Base-by-base conservation (phyloP, 2,797 vertebrate species). In the Phataginus tricuspis region DNA sequence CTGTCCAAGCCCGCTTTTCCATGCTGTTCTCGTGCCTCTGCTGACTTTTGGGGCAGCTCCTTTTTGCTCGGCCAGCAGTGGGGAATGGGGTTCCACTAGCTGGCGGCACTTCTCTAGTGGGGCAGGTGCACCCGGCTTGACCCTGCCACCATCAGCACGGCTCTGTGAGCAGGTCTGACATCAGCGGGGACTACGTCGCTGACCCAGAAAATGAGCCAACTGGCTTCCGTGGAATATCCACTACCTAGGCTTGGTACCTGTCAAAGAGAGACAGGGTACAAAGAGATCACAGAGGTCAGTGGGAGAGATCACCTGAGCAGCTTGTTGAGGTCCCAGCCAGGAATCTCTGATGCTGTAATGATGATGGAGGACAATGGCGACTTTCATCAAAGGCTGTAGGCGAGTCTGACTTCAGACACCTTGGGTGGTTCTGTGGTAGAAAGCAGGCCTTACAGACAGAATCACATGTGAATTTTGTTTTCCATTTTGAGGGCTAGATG, bases 191-290 rank as follows among this genome's bases (percentile, higher is more conserved):
- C 2, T 42, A 7, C 39, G 9, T 16, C 42, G 0, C 45, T 82
- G 23, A 63, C 15, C 27, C 27, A 74, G 27, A 39, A 39, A 45
- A 69, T 51, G 9, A 53, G 42, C 10, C 57, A 6, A 18, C 10
- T 74, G 34, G 9, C 8, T 55, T 84, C 53, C 15, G 55, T 1
- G 57, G 55, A 84, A 45, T 25, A n/a, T 68, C 8, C 23, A 74
- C 29, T 2, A 14, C 61, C 7, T 49, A 34, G 31, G 7, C 9
- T 57, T 55, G 6, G 29, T 31, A 0, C 7, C 27, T 7, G 7
- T 7, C 0, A 0, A 0, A 68, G 16, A 71, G 34, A 55, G 16
- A 42, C 16, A 31, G 1, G 4, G 25, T 59, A 3, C 19, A 71
- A 63, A 31, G 15, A 34, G 63, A 51, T 79, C 7, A 75, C 61